Conservation (phyloP, 2,113 vertebrate species). For the Anoplopoma fimbria region DNA sequence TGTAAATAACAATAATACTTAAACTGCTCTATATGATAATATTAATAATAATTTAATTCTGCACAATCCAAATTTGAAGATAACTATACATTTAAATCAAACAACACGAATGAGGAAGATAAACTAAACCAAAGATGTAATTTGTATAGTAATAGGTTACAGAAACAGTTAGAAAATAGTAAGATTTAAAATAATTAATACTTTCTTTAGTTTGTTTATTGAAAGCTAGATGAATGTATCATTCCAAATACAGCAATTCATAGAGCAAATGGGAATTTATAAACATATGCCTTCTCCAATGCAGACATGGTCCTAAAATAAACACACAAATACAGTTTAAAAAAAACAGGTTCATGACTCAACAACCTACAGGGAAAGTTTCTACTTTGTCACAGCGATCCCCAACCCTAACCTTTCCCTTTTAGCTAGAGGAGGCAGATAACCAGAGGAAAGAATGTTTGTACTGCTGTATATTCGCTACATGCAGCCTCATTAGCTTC, state of each 20-base stretch:
- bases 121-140: not conserved
- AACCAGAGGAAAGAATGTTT: conserved; percentile 9
- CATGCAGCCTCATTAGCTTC: conserved; percentile 1
- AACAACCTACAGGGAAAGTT: not conserved
- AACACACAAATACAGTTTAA: not conserved
- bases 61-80: not conserved
- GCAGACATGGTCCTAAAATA: not conserved
- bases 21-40: not conserved
- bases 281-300: not conserved
- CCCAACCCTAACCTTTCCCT: not conserved
- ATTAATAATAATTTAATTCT: not conserved
- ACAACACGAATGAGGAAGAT: not conserved
- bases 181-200: too few species aligned
- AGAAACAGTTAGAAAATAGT: too few species aligned
- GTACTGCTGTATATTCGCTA: not conserved
- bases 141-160: too few species aligned
- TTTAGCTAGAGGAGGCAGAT: not conserved
- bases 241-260: not conserved
- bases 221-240: not conserved
- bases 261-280: not conserved
- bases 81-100: too few species aligned
- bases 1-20: not conserved
- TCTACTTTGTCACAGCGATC: not conserved
- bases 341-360: not conserved
- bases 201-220: too few species aligned